phyloP scores from a whole-genome alignment of 2,888 invertebrate species.

The Eupithecia tripunctaria region DNA sequence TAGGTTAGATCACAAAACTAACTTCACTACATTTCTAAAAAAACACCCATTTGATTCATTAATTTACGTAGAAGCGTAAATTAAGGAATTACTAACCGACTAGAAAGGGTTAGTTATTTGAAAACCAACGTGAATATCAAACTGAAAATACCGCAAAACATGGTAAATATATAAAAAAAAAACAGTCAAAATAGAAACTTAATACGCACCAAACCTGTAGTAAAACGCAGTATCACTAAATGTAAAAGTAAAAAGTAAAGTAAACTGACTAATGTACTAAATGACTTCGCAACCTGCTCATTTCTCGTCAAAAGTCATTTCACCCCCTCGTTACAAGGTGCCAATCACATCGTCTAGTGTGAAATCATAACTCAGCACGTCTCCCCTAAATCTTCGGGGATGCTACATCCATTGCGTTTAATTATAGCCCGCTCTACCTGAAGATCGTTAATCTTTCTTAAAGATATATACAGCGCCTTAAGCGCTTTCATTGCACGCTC shows the following conservation, averaged over 20 bases:
- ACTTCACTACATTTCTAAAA: background rate
- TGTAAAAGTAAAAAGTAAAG: no score
- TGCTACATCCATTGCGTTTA: constrained; percentile 82
- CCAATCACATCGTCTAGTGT: constrained; percentile 78
- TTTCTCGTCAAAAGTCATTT: constrained; percentile 63
- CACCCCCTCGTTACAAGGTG: constrained; percentile 72
- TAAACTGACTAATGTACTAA: no score
- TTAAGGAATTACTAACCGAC: no score
- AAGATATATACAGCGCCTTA: constrained; percentile 79
- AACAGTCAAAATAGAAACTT: background rate
- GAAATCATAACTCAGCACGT: constrained; percentile 83
- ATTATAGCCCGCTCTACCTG: constrained; percentile 82
- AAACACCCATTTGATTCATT: background rate
- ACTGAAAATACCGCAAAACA: background rate
- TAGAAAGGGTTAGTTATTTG: no score
- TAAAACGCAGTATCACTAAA: background rate
- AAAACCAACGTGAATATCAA: background rate
- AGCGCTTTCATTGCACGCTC: constrained; percentile 65
- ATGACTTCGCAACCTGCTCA: constrained; percentile 43
- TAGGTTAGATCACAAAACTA: background rate
- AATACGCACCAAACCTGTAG: background rate
- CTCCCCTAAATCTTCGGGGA: constrained; percentile 78
- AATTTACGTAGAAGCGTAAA: no score
- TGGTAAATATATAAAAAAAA: background rate
- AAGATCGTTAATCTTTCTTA: constrained; percentile 84